phyloP scores from a whole-genome alignment of 2,888 invertebrate genomes.

The Epinotia ramella region DNA sequence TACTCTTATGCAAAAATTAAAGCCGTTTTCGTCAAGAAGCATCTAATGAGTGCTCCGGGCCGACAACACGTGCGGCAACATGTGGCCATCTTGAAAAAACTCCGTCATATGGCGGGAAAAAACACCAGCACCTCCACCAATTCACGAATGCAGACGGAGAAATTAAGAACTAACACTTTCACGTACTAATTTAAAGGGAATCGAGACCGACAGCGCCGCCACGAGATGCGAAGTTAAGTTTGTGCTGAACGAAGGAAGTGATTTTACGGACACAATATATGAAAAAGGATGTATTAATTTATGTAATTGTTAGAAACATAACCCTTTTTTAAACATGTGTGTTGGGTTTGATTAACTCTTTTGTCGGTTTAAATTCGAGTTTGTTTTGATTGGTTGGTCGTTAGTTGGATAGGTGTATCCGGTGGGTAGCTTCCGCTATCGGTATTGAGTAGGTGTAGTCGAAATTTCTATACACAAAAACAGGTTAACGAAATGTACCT shows the following conservation, averaged over 20 bases:
- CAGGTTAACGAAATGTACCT: neutral
- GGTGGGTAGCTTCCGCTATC: slow-evolving; percentile 56
- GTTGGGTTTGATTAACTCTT: slow-evolving; percentile 73
- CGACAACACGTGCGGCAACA: slow-evolving; percentile 53
- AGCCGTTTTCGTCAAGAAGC: slow-evolving; percentile 40
- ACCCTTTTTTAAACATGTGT: slow-evolving; percentile 80
- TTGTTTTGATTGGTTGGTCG: slow-evolving; percentile 76
- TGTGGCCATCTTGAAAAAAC: slow-evolving; percentile 67
- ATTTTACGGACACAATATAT: slow-evolving; percentile 78
- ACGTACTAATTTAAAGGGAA: neutral
- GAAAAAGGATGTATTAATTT: slow-evolving; percentile 82
- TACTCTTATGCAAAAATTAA: slow-evolving; percentile 28
- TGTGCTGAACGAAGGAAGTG: slow-evolving; percentile 76
- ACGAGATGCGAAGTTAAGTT: neutral
- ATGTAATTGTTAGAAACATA: slow-evolving; percentile 73
- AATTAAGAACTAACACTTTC: slow-evolving; percentile 1
- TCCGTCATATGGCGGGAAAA: slow-evolving; percentile 77
- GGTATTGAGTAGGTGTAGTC: neutral
- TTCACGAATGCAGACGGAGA: neutral
- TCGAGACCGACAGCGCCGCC: neutral
- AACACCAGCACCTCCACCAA: slow-evolving; percentile 51
- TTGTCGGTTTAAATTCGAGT: slow-evolving; percentile 78
- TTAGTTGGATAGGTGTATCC: slow-evolving; percentile 69
- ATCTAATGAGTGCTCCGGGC: slow-evolving; percentile 44
- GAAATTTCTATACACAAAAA: neutral